Conservation (phyloP, 2,888 invertebrate genomes). For the Tinea pellionella region DNA sequence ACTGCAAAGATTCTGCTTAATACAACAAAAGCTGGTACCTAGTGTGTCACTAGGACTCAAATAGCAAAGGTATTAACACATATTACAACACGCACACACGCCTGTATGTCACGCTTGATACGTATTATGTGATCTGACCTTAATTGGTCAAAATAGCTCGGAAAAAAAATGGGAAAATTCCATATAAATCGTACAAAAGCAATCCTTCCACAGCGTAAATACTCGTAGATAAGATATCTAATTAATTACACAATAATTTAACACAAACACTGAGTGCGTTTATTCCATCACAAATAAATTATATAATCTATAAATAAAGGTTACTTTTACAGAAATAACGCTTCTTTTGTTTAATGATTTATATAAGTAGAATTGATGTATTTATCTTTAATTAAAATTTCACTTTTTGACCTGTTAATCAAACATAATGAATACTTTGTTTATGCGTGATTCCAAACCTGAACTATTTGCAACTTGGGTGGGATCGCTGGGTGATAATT, state of each 20-base stretch:
- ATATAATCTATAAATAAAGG: not conserved
- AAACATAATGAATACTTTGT: not conserved
- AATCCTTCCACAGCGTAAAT: not conserved
- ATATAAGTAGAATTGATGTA: not conserved
- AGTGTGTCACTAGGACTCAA: too few relatives aligned
- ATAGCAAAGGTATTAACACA: too few relatives aligned
- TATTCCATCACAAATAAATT: not conserved
- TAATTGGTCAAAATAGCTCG: not conserved
- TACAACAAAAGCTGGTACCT: too few relatives aligned
- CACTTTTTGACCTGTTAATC: not conserved
- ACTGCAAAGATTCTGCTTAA: too few relatives aligned
- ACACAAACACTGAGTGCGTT: not conserved
- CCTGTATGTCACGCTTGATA: too few relatives aligned
- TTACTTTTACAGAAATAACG: not conserved
- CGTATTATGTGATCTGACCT: too few relatives aligned
- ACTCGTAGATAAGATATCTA: not conserved
- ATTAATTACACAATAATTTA: not conserved
- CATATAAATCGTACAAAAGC: not conserved
- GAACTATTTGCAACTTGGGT: not conserved
- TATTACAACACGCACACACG: too few relatives aligned
- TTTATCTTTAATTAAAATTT: not conserved
- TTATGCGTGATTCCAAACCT: not conserved
- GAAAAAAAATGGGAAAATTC: not conserved
- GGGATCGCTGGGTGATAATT: too few relatives aligned
- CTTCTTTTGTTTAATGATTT: not conserved